Base-by-base conservation (phyloP, 1,140 invertebrate species). In the Brachionus rotundiformis region DNA sequence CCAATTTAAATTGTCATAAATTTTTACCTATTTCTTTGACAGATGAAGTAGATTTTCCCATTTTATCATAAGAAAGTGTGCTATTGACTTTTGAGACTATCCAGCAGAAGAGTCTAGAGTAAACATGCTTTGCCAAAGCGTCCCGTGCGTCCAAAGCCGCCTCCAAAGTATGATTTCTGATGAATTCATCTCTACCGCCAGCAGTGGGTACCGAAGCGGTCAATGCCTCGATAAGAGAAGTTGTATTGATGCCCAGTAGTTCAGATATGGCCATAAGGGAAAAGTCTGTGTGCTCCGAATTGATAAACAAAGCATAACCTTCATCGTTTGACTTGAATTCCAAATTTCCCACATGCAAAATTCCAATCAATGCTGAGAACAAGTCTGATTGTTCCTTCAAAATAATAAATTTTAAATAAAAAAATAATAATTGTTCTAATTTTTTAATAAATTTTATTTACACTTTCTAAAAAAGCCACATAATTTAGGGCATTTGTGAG, bases 71-170 rank as follows among this genome's bases (percentile, higher is more conserved):
- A 89, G 91, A 81, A 88, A 88, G 91, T 92, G 92, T 92, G 82
- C 85, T 85, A 85, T 92, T 92, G 1, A 92, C 88, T 83, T 87
- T 88, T 91, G 92, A 85, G 19, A 88, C 86, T 85, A 83, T 73
- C 92, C 10, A 93, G 87, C 85, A 89, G 92, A 93, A 93, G 0
- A 93, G 85, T 77, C 91, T 86, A 0, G 91, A 87, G 86, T 93
- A 93, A 29, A 93, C 85, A 54, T 91, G 91, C 86, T 93, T 93
- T 41, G 91, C 90, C 19, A 92, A 88, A 8, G 92, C 92, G 86
- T 93, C 91, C 80, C 92, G 84, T 2, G 91, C 90, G 83, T 91
- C 91, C 63, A 90, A 87, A 10, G 92, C 92, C 86, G 93, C 92
- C 82, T 92, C 91, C 2, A 91, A 90, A 0, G 91, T 79, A 8